A percentile compares a stretch with the other conserved stretches of the same genome.
Conservation (phyloP, 2,113 vertebrate genomes). For the Crotalus tigris region DNA sequence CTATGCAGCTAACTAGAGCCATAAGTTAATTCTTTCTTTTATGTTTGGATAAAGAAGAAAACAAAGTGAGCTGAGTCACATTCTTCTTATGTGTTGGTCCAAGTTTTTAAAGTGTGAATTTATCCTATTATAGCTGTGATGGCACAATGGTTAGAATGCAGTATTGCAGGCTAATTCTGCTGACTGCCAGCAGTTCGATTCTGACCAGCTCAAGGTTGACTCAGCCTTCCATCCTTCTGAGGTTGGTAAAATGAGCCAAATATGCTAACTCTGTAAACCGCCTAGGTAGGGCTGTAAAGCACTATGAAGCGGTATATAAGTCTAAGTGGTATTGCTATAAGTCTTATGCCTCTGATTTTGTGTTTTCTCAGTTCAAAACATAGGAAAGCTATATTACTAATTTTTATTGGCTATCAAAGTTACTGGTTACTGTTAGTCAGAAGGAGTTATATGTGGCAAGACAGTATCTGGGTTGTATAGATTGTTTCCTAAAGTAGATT, state of each 20-base stretch:
- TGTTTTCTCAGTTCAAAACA: not conserved
- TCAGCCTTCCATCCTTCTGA: no score
- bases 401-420: not conserved
- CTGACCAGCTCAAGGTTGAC: no score
- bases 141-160: no score
- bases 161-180: no score
- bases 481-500: not conserved
- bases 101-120: not conserved
- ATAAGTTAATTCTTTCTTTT: not conserved
- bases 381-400: not conserved
- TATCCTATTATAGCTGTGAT: not conserved
- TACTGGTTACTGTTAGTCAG: not conserved
- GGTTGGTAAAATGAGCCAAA: no score
- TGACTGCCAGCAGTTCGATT: no score
- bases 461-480: not conserved
- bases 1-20: not conserved
- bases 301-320: no score
- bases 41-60: not conserved
- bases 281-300: no score
- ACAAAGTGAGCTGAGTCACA: not conserved
- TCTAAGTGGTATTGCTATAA: no score
- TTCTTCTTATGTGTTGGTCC: not conserved
- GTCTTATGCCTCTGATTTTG: not conserved
- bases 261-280: no score
- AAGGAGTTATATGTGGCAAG: not conserved